phyloP scores from a whole-genome alignment of 2,113 vertebrate species.

The Menidia beryllina region DNA sequence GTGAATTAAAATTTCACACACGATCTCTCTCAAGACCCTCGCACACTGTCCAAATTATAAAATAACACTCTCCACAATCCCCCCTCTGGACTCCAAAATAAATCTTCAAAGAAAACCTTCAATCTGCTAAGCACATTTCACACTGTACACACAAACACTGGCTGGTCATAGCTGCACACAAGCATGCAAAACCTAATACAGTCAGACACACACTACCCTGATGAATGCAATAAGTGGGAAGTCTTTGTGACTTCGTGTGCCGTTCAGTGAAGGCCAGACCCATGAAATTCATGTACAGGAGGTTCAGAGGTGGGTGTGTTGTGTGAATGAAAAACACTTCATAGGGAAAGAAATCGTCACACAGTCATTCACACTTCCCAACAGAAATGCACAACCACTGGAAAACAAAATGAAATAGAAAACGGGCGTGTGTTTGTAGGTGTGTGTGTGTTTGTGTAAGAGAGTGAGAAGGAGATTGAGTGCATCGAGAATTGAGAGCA shows the following conservation, averaged over 20 bases:
- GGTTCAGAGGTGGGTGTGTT: constrained; percentile 41
- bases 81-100: constrained; percentile 63
- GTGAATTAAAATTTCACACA: constrained; percentile 80
- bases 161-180: constrained; percentile 27
- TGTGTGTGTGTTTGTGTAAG: constrained; percentile 25
- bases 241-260: constrained; percentile 48
- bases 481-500: constrained; percentile 78
- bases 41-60: constrained; percentile 71
- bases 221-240: constrained; percentile 54
- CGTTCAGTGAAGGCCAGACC: constrained; percentile 49
- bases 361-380: constrained; percentile 22
- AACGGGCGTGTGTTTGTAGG: constrained; percentile 23
- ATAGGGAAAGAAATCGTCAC: constrained; percentile 17
- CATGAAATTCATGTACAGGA: constrained; percentile 55
- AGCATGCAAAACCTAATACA: constrained; percentile 39
- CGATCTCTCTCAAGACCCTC: constrained; percentile 59
- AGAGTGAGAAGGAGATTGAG: constrained; percentile 61
- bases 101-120: constrained; percentile 68
- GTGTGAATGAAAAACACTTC: constrained; percentile 25
- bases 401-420: constrained; percentile 21
- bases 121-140: constrained; percentile 69
- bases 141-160: constrained; percentile 23
- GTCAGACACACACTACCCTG: constrained; percentile 37
- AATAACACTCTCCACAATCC: constrained; percentile 68
- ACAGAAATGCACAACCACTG: constrained; percentile 28